Conservation (phyloP, 1,140 invertebrate species). For the Drosophila sucinea region DNA sequence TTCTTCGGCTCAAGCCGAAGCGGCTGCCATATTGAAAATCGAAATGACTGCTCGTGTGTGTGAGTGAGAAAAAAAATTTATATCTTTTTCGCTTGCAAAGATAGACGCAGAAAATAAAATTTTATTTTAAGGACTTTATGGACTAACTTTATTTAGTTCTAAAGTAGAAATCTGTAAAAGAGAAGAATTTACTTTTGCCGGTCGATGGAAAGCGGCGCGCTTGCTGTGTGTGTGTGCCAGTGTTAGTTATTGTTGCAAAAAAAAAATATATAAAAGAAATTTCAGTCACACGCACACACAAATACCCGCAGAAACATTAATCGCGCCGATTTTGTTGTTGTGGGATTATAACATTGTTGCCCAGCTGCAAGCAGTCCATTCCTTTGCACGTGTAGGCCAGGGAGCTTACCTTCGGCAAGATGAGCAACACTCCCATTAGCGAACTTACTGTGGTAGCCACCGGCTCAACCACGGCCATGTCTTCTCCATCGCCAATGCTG, state of each 20-base stretch:
- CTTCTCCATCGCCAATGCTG: constrained; percentile 48
- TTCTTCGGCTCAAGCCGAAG: constrained; percentile 44
- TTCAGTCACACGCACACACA: constrained; percentile 3
- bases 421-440: constrained; percentile 45
- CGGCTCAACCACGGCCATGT: constrained; percentile 15
- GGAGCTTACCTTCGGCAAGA: constrained; percentile 15
- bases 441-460: constrained; percentile 25
- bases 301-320: constrained; percentile 6
- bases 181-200: constrained; percentile 2
- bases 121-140: background rate
- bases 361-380: background rate
- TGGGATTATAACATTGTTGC: background rate
- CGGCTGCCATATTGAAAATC: constrained; percentile 62
- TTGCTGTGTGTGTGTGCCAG: constrained; percentile 20
- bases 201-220: background rate
- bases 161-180: background rate
- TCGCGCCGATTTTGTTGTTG: background rate
- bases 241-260: constrained; percentile 35
- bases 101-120: background rate
- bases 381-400: constrained; percentile 31
- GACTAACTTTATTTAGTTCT: background rate
- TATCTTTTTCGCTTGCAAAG: constrained; percentile 1
- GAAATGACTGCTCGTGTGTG: constrained; percentile 37
- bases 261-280: constrained; percentile 20
- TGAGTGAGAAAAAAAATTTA: constrained; percentile 47